phyloP scores from a whole-genome alignment of 1,140 invertebrate genomes.

The Cyphomyrmex costatus region DNA sequence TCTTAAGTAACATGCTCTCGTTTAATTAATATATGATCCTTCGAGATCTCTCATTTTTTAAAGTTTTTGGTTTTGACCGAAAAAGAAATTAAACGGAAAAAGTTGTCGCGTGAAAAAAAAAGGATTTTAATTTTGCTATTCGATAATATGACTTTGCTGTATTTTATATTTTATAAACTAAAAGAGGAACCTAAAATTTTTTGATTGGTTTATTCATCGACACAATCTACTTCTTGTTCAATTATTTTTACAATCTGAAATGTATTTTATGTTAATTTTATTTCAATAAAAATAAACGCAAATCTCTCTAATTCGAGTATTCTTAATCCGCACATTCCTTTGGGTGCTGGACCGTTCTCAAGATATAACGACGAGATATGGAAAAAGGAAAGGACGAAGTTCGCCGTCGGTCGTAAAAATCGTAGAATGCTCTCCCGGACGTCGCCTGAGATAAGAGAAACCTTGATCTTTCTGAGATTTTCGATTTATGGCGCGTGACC shows the following conservation, averaged over 20 bases:
- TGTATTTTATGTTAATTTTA: slow-evolving; percentile 23
- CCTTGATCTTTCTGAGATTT: slow-evolving; percentile 71
- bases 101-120: not conserved
- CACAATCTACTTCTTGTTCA: not conserved
- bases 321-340: slow-evolving; percentile 23
- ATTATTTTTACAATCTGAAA: slow-evolving; percentile 10
- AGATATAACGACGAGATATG: not conserved
- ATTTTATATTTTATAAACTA: not conserved
- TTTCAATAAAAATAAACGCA: not conserved
- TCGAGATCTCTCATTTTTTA: not conserved
- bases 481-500: slow-evolving; percentile 59
- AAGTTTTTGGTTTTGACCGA: not conserved
- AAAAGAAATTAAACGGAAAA: not conserved
- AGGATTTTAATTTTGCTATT: not conserved
- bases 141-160: not conserved
- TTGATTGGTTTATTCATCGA: not conserved
- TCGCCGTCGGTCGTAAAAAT: slow-evolving; percentile 69
- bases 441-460: slow-evolving; percentile 56
- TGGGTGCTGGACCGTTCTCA: not conserved
- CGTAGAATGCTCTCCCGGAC: slow-evolving; percentile 17
- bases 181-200: not conserved
- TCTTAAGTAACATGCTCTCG: not conserved
- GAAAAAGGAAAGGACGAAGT: slow-evolving; percentile 26
- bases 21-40: too few relatives aligned
- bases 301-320: slow-evolving; percentile 20